Base-by-base conservation (phyloP, 2,113 vertebrate genomes). In the Hiodon alosoides region DNA sequence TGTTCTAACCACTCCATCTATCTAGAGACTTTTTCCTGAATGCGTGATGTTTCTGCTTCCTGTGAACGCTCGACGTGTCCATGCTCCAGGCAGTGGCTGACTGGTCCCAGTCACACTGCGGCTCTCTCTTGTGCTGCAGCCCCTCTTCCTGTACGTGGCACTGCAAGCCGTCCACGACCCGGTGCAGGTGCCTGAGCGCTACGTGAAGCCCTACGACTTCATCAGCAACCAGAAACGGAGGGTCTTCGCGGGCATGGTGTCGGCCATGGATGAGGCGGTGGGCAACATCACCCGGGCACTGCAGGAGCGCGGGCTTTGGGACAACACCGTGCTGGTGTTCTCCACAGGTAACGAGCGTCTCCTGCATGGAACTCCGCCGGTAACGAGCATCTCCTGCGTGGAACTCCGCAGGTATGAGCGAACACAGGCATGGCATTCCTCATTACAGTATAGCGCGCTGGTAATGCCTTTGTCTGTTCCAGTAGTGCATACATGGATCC, bases 181-280 rank as follows among this genome's bases (percentile, higher is more conserved):
- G 6, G 86, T 99, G 0, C 90, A 97, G 83, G 96, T 98, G 3
- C 95, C 97, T 0, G 85, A 95, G 67, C 88, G 89, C 17, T 98
- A 98, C 69, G 0, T 86, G 67, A 80, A 90, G 54, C 94, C 89
- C 0, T 99, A 98, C 72, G 76, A 78, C 57, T 96, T 86, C 77
- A 98, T 99, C 82, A 82, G 90, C 62, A 88, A 98, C 80, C 76
- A 4, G 0, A 72, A 87, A 0, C 93, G 97, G 54, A 91, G 87
- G 7, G 11, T 47, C 14, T 99, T 95, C 8, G 96, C 97, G 0
- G 97, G 94, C 60, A 99, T 99, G 97, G 95, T 95, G 79, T 90
- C 95, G 0, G 91, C 92, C 52, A 93, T 99, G 95, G 97, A 99
- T 71, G 96, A 98, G 85, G 96, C 97, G 0, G 92, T 99, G 76